Percentiles rank a stretch among this genome's conserved stretches.
Evolutionary conservation across 2,797 vertebrate genomes (phyloP).

Genomic region (Spatula clypeata): DNA sequence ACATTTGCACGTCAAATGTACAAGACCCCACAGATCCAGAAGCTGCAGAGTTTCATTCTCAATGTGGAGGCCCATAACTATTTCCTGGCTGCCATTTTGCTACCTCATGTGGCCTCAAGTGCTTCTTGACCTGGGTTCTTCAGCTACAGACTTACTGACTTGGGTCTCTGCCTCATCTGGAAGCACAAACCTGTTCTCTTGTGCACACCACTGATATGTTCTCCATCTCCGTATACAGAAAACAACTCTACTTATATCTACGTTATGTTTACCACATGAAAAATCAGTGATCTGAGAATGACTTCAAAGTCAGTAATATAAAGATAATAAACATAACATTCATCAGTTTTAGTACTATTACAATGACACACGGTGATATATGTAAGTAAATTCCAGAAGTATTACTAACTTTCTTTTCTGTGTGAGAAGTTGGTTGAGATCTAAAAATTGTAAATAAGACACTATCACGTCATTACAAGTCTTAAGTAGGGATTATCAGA

Average conservation of each 20-base stretch:
- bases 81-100: background rate
- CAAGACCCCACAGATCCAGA: background rate
- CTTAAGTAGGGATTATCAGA: background rate
- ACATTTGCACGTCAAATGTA: background rate
- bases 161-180: background rate
- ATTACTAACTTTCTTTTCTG: background rate
- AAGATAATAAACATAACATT: background rate
- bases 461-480: background rate
- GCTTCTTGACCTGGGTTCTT: background rate
- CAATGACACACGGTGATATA: background rate
- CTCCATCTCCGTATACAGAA: background rate
- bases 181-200: background rate
- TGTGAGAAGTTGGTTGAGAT: background rate
- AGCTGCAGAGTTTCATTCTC: background rate
- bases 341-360: background rate
- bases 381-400: background rate
- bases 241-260: background rate
- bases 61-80: background rate
- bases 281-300: background rate
- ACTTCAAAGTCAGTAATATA: background rate
- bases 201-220: rapidly evolving
- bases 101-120: background rate
- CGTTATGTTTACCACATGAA: background rate
- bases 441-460: background rate
- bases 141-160: background rate